Percentiles rank a stretch among this genome's conserved stretches.
Evolutionary conservation across 2,888 invertebrate species (phyloP).

Genomic region (Junonia oenone): DNA sequence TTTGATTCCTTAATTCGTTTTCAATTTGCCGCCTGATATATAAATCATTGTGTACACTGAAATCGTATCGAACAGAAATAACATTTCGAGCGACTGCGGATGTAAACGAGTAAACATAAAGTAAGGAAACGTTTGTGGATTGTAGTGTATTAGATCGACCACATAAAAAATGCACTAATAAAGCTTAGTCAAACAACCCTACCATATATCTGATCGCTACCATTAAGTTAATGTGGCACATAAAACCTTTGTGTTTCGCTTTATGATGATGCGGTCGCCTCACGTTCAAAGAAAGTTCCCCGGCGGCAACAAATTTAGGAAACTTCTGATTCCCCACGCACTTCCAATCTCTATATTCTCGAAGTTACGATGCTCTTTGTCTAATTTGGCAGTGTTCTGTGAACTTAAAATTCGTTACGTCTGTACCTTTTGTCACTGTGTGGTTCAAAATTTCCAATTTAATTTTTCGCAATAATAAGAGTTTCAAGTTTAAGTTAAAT

Average conservation of each 20-base stretch:
- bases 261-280: conserved; percentile 56
- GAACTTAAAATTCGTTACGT: background rate
- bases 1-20: too few relatives aligned
- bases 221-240: conserved; percentile 66
- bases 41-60: background rate
- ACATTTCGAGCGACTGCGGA: background rate
- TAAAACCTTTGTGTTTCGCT: conserved; percentile 70
- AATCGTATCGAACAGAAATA: background rate
- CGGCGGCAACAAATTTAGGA: conserved; percentile 29
- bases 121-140: background rate
- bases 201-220: conserved; percentile 55
- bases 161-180: conserved; percentile 38
- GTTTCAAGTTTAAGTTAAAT: too few relatives aligned
- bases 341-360: conserved; percentile 22
- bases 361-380: conserved; percentile 23
- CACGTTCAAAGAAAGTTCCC: conserved; percentile 32
- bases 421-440: background rate
- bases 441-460: background rate
- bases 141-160: conserved; percentile 8
- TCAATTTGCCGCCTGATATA: too few relatives aligned
- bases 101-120: background rate
- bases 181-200: conserved; percentile 51
- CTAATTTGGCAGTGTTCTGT: conserved; percentile 14
- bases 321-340: conserved; percentile 39
- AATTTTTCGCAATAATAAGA: too few relatives aligned